Evolutionary conservation across 2,888 invertebrate genomes (phyloP).

Genomic region (Leucophora obtusa): DNA sequence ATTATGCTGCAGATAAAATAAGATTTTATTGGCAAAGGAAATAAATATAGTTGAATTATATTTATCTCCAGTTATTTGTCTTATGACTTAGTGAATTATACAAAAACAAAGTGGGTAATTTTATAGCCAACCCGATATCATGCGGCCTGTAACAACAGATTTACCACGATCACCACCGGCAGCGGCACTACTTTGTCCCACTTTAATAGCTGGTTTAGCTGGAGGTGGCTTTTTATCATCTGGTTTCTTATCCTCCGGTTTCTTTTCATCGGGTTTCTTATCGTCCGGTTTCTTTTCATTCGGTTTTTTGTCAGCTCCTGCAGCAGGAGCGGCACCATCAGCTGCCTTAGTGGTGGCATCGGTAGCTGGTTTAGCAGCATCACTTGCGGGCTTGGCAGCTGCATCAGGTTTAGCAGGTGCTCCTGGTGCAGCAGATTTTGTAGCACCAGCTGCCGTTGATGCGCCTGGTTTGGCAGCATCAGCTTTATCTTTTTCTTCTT

Average conservation of each 20-base stretch:
- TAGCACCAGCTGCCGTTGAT: slow-evolving; percentile 67
- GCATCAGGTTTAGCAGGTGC: slow-evolving; percentile 71
- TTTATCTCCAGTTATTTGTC: slow-evolving; percentile 44
- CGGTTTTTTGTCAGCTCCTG: slow-evolving; percentile 60
- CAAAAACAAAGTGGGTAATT: neutral
- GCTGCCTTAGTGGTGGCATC: slow-evolving; percentile 71
- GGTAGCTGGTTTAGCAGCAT: slow-evolving; percentile 68
- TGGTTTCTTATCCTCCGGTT: slow-evolving; percentile 69
- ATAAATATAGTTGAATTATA: no score
- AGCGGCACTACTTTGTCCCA: slow-evolving; percentile 78
- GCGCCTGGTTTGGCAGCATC: slow-evolving; percentile 70
- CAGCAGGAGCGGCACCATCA: slow-evolving; percentile 68
- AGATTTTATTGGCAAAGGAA: no score
- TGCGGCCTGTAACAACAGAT: slow-evolving; percentile 86
- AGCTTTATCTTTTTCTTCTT: slow-evolving; percentile 68
- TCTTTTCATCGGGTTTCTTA: slow-evolving; percentile 65
- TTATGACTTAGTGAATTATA: slow-evolving; percentile 19
- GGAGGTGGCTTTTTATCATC: slow-evolving; percentile 71
- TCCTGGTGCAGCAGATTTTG: slow-evolving; percentile 69
- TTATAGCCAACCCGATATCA: slow-evolving; percentile 87
- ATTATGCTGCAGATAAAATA: no score
- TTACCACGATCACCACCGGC: slow-evolving; percentile 82
- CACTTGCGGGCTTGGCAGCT: slow-evolving; percentile 69
- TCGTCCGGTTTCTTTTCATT: slow-evolving; percentile 65
- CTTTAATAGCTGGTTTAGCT: slow-evolving; percentile 74